Evolutionary conservation across 92 coral and sea anemone genomes (phyloP).

Genomic region (Epizoanthus ramosus): DNA sequence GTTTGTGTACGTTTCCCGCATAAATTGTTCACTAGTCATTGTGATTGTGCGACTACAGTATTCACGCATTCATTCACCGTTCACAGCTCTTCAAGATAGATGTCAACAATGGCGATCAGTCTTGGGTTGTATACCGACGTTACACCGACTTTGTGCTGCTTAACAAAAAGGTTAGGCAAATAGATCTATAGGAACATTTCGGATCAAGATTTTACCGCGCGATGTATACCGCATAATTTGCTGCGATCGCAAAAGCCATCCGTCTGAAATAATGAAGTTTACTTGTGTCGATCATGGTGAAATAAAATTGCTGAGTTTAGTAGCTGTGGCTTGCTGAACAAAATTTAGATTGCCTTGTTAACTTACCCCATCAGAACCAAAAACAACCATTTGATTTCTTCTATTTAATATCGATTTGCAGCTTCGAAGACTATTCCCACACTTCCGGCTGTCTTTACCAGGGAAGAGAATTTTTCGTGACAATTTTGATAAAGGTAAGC

Average conservation of each 20-base stretch:
- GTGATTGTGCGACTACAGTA: background rate
- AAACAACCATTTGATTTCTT: too few species aligned
- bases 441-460: slow-evolving; percentile 86
- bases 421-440: slow-evolving; percentile 79
- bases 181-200: background rate
- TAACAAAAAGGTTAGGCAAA: slow-evolving; percentile 81
- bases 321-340: background rate
- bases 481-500: slow-evolving; percentile 88
- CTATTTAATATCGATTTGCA: slow-evolving; percentile 9
- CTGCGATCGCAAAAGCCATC: too few species aligned
- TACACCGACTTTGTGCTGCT: slow-evolving; percentile 90
- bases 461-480: slow-evolving; percentile 82
- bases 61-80: background rate
- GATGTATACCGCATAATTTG: too few species aligned
- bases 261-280: too few species aligned
- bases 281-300: too few species aligned
- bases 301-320: background rate
- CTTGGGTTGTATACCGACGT: slow-evolving; percentile 93
- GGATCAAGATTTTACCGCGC: too few species aligned
- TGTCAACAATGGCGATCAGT: slow-evolving; percentile 72
- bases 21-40: background rate
- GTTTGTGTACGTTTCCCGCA: background rate
- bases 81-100: slow-evolving; percentile 87
- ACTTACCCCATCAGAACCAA: background rate
- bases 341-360: background rate